Evolutionary conservation across 2,113 vertebrate genomes (phyloP), one percentile per base, ranked within the genome.

Genomic region (Stomatorhinus ivindoensis): DNA sequence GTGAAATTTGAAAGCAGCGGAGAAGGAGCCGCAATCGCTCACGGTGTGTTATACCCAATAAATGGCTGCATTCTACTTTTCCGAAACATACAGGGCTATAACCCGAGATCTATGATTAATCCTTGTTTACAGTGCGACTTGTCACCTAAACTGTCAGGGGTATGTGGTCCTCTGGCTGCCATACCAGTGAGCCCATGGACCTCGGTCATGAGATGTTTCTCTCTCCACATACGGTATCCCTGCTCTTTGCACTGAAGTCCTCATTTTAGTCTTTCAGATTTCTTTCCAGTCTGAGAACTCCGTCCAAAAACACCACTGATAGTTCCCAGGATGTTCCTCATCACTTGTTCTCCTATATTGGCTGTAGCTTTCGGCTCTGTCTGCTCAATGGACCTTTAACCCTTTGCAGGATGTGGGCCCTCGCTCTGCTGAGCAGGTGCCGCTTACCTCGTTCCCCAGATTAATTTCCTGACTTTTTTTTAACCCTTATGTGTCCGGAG

Each of bases 401-500:
- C 55, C 47, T 27, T 53, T 47, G 50, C 47, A 13, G 35, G 80
- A 58, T 53, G 27, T 53, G 17, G 47, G n/a, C 46, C 39, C 19
- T 86, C 21, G 58, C 61, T 19, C 86, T 73, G 10, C 61, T 89
- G 80, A 31, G 65, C 39, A 19, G n/a, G 47, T 87, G 76, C 42
- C 44, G 24, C 0, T 13, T 84, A 47, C 50, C 42, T 55, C 48
- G 87, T 82, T 83, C 69, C 31, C 35, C 69, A 76, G 10, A 76
- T 15, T 76, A 10, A 31, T 69, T 31, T 44, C 51, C 27, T 89
- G 89, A 48, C 87, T 53, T 44, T 65, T 61, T 85, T 82, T 35
- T 90, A 88, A 91, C 87, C 24, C 91, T 7, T 69, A 61, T 88
- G 8, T 89, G 87, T 61, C 88, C 55, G 58, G 46, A 9, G 47